Conservation (phyloP, 1,140 invertebrate genomes). For the Drosophila pruinosa region DNA sequence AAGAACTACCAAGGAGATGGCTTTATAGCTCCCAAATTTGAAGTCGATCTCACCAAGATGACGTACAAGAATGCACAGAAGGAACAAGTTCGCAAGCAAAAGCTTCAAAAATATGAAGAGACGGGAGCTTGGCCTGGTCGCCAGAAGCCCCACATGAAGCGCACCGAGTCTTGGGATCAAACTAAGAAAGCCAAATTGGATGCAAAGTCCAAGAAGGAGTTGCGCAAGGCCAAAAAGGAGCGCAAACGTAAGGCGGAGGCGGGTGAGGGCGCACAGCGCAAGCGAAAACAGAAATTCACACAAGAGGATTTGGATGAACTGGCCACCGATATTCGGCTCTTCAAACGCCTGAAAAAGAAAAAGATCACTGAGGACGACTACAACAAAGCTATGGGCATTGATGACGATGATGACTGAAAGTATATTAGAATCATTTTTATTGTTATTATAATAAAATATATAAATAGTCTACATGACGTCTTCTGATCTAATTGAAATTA, state of each 20-base stretch:
- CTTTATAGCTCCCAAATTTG: constrained; percentile 86
- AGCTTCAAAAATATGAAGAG: constrained; percentile 88
- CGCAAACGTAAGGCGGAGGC: constrained; percentile 76
- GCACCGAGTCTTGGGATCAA: constrained; percentile 91
- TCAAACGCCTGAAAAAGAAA: constrained; percentile 95
- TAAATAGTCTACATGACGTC: no score
- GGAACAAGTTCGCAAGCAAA: constrained; percentile 89
- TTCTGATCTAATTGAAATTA: neutral
- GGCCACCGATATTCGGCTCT: constrained; percentile 90
- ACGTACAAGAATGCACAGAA: constrained; percentile 92
- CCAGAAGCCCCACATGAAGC: constrained; percentile 86
- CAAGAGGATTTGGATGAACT: constrained; percentile 93
- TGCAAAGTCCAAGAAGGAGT: constrained; percentile 85
- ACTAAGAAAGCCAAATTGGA: constrained; percentile 90
- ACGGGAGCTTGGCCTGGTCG: constrained; percentile 90
- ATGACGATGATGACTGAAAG: constrained; percentile 49
- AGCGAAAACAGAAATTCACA: constrained; percentile 84
- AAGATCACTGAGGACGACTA: constrained; percentile 88
- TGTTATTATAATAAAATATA: no score
- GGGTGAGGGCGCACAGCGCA: constrained; percentile 83
- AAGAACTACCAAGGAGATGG: constrained; percentile 87
- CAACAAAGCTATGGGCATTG: constrained; percentile 85
- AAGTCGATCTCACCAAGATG: constrained; percentile 90
- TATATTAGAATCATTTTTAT: no score
- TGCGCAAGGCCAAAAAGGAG: constrained; percentile 86